Evolutionary conservation across 1,140 invertebrate species (phyloP).

Genomic region (Himalopsyche phryganea): DNA sequence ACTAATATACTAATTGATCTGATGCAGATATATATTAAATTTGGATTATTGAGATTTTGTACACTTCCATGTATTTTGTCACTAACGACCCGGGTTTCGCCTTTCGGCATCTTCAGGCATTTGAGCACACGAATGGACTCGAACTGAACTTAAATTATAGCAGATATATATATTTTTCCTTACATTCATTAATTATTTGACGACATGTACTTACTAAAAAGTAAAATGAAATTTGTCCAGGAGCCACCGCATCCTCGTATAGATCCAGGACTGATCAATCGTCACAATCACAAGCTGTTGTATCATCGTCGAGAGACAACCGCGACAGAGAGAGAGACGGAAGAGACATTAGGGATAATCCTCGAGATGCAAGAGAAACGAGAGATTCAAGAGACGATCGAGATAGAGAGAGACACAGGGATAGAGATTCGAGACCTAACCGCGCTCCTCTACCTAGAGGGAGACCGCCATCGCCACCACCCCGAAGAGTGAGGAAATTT

Average conservation of each 20-base stretch:
- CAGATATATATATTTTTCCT: no score
- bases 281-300: constrained; percentile 36
- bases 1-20: no score
- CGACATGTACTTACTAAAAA: no score
- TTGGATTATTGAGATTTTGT: no score
- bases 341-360: constrained; percentile 3
- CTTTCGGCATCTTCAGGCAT: no score
- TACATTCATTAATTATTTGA: no score
- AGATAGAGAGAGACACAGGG: constrained; percentile 28
- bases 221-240: neutral
- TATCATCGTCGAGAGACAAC: constrained; percentile 33
- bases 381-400: constrained; percentile 4
- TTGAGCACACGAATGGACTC: no score
- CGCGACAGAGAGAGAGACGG: constrained; percentile 18
- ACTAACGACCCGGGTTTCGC: no score
- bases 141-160: no score
- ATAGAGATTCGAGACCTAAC: constrained; percentile 10
- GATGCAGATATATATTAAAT: no score
- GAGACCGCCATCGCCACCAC: constrained; percentile 41
- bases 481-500: constrained; percentile 38
- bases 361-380: neutral
- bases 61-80: no score
- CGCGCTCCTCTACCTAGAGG: constrained; percentile 29
- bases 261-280: constrained; percentile 37
- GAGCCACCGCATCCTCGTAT: constrained; percentile 31